Base-by-base conservation (phyloP, 2,797 vertebrate genomes). In the Pampus argenteus region DNA sequence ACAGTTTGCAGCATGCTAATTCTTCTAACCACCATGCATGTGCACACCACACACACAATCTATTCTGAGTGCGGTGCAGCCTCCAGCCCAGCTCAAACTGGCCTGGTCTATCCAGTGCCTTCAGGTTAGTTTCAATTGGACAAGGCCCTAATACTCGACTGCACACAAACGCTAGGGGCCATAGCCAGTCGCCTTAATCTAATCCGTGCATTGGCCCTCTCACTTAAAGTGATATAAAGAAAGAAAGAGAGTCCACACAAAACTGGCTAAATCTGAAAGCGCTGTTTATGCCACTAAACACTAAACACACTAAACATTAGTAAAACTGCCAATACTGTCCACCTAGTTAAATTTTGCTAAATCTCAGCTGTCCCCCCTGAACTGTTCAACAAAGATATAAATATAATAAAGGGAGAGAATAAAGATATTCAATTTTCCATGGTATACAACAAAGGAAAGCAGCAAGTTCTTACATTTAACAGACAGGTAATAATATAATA, bases 181-280 rank as follows among this genome's bases (percentile, higher is more conserved):
- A 73, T 6, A 82, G 75, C 79, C 76, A 71, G 68, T 81, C 62
- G n/a, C 54, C 57, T 79, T 79, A 58, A 83, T 74, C 56, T 79
- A 74, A 83, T 70, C 71, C 72, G 49, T 23, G 3, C 65, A 65
- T 11, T 38, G 68, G 47, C 61, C 38, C 34, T 28, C 54, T 74
- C 61, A 36, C 70, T 74, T 60, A 20, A 47, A 52, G 66, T 5
- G 48, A 61, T 2, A 57, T 40, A 50, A 10, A 73, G 60, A 29
- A 40, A 44, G 15, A 71, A 36, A 49, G 62, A 54, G 45, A 56
- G 47, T 34, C 15, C 31, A 47, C 22, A 65, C 31, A 10, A 28
- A 40, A 20, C n/a, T n/a, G n/a, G n/a, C n/a, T n/a, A n/a, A n/a
- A n/a, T n/a, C n/a, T n/a, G n/a, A n/a, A n/a, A n/a, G n/a, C n/a